A percentile compares a stretch with the other conserved stretches of the same genome.
phyloP scores from a whole-genome alignment of 1,140 invertebrate species.

The Cotesia glomerata region DNA sequence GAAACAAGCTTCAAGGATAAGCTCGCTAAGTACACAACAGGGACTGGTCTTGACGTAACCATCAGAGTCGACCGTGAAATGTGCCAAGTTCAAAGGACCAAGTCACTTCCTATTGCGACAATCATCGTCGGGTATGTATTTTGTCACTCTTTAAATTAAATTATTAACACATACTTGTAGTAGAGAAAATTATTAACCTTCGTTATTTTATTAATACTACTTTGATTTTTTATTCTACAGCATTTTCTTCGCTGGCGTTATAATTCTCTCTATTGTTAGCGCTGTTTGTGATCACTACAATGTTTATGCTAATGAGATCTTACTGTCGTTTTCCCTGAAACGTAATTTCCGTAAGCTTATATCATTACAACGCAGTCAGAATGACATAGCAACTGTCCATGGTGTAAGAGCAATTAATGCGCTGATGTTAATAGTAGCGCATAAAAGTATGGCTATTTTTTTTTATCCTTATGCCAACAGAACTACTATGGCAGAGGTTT shows the following conservation, averaged over 20 bases:
- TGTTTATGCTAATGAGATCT: constrained; percentile 50
- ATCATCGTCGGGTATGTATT: constrained; percentile 62
- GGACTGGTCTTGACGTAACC: constrained; percentile 63
- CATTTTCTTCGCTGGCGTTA: constrained; percentile 46
- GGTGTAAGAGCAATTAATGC: constrained; percentile 74
- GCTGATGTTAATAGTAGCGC: constrained; percentile 69
- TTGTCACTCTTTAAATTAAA: neutral
- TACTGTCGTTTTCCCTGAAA: constrained; percentile 72
- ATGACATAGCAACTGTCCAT: constrained; percentile 71
- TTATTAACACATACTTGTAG: neutral
- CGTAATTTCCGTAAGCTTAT: constrained; percentile 67
- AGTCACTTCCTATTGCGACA: constrained; percentile 54
- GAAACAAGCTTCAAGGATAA: constrained; percentile 63
- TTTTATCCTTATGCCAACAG: constrained; percentile 75
- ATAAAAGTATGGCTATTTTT: constrained; percentile 78
- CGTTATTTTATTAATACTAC: constrained; percentile 13
- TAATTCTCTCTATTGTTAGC: constrained; percentile 47
- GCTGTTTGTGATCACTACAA: constrained; percentile 53
- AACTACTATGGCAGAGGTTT: constrained; percentile 70
- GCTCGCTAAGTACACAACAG: constrained; percentile 54
- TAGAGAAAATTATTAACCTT: neutral
- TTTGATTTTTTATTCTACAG: constrained; percentile 40
- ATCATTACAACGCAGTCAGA: constrained; percentile 62
- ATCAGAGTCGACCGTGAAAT: constrained; percentile 68
- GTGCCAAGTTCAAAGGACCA: constrained; percentile 63